A percentile compares a stretch with the other conserved stretches of the same genome.
Evolutionary conservation across 2,797 vertebrate species (phyloP).

Genomic region (Spinus pinus): DNA sequence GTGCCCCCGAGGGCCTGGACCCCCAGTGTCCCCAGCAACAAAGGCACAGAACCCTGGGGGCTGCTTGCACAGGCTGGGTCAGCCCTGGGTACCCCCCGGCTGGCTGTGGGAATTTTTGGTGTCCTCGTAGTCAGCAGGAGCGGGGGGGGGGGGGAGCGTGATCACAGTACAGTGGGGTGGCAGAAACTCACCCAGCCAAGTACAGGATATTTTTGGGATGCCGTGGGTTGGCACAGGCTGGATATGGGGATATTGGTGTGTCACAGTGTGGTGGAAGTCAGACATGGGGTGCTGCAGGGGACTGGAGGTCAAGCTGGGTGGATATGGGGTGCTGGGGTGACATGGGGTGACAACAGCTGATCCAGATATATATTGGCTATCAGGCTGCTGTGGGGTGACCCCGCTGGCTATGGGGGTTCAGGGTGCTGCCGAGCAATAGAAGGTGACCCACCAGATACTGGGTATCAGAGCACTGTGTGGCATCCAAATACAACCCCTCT

Average conservation of each 20-base stretch:
- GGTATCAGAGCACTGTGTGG: not conserved
- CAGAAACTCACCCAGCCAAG: not conserved
- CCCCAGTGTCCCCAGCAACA: accelerated
- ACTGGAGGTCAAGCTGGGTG: not conserved
- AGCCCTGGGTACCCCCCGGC: not conserved
- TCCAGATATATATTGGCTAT: not conserved
- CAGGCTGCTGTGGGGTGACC: accelerated
- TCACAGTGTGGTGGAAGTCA: not conserved
- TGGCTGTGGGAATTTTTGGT: not conserved
- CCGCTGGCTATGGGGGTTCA: not conserved
- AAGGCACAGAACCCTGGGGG: not conserved
- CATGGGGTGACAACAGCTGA: not conserved
- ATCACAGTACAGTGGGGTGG: not conserved
- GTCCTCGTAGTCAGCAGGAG: too few species aligned
- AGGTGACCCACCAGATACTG: not conserved
- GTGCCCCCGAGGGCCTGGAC: accelerated
- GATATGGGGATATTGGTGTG: accelerated
- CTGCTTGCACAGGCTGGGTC: not conserved
- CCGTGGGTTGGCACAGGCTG: not conserved
- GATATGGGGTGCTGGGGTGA: not conserved
- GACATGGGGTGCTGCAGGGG: not conserved
- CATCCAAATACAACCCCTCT: too few species aligned
- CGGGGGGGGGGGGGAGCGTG: accelerated
- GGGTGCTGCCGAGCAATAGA: not conserved
- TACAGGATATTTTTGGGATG: not conserved